Evolutionary conservation across 1,140 invertebrate genomes (phyloP).

Genomic region (Bombus vancouverensis): DNA sequence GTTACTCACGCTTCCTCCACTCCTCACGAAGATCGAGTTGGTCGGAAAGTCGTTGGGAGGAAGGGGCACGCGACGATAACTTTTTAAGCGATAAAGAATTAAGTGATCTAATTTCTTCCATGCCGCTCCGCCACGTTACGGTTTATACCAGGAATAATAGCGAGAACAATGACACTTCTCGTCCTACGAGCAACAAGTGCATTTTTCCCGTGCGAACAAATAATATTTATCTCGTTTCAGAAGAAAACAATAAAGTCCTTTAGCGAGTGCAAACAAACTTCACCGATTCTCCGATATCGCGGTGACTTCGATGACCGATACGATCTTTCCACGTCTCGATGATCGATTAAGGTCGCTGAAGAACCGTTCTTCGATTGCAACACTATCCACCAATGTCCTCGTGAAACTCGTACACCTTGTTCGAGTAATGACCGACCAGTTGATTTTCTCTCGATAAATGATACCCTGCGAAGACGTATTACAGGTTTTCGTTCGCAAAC

Average conservation of each 20-base stretch:
- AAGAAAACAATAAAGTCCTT: background rate
- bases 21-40: conserved; percentile 9
- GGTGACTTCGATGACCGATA: background rate
- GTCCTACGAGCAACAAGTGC: too few relatives aligned
- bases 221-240: background rate
- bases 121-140: conserved; percentile 5
- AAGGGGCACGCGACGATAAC: conserved; percentile 63
- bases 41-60: conserved; percentile 21
- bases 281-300: background rate
- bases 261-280: background rate
- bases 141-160: conserved; percentile 25
- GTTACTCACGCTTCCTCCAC: conserved; percentile 45
- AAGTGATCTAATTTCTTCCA: conserved; percentile 65
- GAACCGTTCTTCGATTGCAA: background rate
- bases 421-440: background rate
- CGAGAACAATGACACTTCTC: too few relatives aligned
- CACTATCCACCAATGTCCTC: background rate
- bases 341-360: background rate
- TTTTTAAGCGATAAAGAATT: conserved; percentile 47
- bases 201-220: background rate
- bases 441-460: conserved; percentile 5
- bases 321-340: background rate
- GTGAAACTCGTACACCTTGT: conserved; percentile 13
- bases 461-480: background rate
- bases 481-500: background rate